Evolutionary conservation across 2,888 invertebrate species (phyloP).

Genomic region (Drosophila ustulata): DNA sequence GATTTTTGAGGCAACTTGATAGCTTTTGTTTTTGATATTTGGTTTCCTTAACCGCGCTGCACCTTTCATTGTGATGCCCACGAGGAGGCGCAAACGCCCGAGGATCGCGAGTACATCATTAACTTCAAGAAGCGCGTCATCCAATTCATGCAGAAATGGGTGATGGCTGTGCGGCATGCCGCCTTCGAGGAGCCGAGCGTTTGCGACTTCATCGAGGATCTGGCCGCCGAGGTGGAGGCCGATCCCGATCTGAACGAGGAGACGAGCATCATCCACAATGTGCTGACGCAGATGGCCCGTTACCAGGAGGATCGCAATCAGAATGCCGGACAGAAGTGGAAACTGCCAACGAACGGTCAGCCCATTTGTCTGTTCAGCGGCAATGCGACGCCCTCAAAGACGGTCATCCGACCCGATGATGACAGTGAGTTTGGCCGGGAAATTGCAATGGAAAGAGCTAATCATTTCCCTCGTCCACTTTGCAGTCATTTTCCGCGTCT

Average conservation of each 20-base stretch:
- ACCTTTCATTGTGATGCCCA: conserved; percentile 86
- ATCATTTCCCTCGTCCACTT: conserved; percentile 25
- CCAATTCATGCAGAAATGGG: conserved; percentile 92
- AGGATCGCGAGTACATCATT: conserved; percentile 89
- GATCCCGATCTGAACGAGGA: conserved; percentile 89
- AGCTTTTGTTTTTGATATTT: conserved; percentile 25
- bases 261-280: conserved; percentile 89
- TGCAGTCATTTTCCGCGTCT: conserved; percentile 92
- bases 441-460: not conserved
- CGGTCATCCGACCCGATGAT: conserved; percentile 88
- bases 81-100: conserved; percentile 85
- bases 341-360: conserved; percentile 89
- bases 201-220: conserved; percentile 90
- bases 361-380: conserved; percentile 89
- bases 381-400: conserved; percentile 86
- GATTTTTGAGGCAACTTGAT: conserved; percentile 14
- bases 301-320: conserved; percentile 87
- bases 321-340: conserved; percentile 89
- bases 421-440: conserved; percentile 86
- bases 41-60: conserved; percentile 84
- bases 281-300: conserved; percentile 88
- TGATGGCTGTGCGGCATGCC: conserved; percentile 89
- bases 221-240: conserved; percentile 89
- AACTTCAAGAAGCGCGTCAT: conserved; percentile 91
- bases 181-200: conserved; percentile 91